A percentile compares a stretch with the other conserved stretches of the same genome.
Conservation (phyloP, 2,113 vertebrate species). For the Picathartes gymnocephalus region DNA sequence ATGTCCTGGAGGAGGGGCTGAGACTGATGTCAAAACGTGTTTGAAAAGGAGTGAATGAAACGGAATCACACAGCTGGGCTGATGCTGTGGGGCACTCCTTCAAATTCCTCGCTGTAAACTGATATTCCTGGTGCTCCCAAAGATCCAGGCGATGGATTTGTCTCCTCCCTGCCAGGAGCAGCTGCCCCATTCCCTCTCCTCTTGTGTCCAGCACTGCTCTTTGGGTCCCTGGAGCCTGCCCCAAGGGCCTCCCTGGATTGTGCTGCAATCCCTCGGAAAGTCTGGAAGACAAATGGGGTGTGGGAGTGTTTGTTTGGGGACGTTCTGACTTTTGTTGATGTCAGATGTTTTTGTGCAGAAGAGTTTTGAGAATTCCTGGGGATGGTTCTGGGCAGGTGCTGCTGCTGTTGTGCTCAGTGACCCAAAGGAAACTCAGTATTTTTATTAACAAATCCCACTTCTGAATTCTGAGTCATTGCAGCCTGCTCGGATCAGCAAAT, state of each 20-base stretch:
- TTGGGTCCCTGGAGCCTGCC: neutral
- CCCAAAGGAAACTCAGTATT: neutral
- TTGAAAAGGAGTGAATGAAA: neutral
- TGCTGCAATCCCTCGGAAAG: neutral
- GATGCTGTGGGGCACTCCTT: neutral
- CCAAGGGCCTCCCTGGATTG: accelerated
- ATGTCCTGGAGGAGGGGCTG: neutral
- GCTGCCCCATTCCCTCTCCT: neutral
- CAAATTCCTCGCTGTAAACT: accelerated
- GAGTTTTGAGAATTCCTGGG: neutral
- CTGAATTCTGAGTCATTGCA: neutral
- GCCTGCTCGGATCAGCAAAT: neutral
- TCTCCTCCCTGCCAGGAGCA: neutral
- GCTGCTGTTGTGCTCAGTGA: neutral
- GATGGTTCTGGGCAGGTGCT: neutral
- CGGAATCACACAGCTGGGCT: neutral
- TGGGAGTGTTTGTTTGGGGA: neutral
- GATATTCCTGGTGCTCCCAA: neutral
- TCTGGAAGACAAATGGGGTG: neutral
- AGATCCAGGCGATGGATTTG: neutral
- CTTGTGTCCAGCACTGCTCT: neutral
- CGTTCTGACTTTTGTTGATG: neutral
- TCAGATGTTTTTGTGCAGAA: neutral
- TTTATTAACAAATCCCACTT: neutral
- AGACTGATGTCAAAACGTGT: neutral